These are phyloP conservation scores for Musca domestica DNA, from an alignment of 1,140 invertebrate genomes.

Conservation along the genomic window DNA sequence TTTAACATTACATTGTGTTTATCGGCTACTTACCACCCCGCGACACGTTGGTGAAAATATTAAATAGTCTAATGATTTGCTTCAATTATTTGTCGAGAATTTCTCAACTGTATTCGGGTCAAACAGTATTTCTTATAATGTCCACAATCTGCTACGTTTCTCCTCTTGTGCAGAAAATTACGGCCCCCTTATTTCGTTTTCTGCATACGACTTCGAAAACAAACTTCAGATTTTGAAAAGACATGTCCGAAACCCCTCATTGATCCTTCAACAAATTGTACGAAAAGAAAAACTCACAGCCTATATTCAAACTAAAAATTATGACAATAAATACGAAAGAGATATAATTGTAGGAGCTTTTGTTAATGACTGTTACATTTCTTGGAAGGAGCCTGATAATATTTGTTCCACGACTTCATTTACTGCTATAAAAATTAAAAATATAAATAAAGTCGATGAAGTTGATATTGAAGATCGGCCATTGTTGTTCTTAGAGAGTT, in stretches of 20 bases:
- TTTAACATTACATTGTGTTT: slow-evolving; percentile 3
- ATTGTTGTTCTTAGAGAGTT: no score
- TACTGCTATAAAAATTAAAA: neutral
- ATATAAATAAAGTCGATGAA: neutral
- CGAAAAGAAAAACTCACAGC: neutral
- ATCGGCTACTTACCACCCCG: neutral
- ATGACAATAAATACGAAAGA: neutral
- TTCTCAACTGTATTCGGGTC: no score
- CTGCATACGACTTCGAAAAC: slow-evolving; percentile 3
- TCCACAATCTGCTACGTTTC: neutral
- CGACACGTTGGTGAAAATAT: slow-evolving; percentile 2
- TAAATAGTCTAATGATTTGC: neutral
- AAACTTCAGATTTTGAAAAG: slow-evolving; percentile 2
- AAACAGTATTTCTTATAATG: slow-evolving; percentile 3
- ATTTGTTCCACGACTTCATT: slow-evolving; percentile 1
- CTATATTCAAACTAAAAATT: neutral
- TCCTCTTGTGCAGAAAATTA: neutral
- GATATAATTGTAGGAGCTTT: slow-evolving; percentile 2
- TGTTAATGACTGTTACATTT: slow-evolving; percentile 14
- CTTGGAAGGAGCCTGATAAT: slow-evolving; percentile 8
- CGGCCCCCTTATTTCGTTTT: neutral
- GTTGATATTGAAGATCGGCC: neutral
- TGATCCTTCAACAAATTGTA: slow-evolving; percentile 5
- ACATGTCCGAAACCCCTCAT: neutral
- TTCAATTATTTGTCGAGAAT: slow-evolving; percentile 17